phyloP scores from a whole-genome alignment of 2,797 vertebrate species.

The Melanotaenia boesemani region DNA sequence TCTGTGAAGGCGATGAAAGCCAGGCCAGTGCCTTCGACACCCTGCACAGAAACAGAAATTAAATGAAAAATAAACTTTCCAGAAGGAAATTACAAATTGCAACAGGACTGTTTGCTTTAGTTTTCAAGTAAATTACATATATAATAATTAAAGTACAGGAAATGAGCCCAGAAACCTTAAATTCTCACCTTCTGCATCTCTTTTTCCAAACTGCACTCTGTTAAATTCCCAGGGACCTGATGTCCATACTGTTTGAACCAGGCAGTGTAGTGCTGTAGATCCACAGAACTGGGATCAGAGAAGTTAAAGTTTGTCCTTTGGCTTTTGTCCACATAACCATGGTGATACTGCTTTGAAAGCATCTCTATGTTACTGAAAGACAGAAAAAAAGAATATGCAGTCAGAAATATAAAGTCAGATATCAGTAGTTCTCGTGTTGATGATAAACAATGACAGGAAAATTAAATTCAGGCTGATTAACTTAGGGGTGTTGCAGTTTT shows the following conservation, averaged over 20 bases:
- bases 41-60: conserved; percentile 64
- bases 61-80: no score
- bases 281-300: conserved; percentile 55
- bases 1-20: conserved; percentile 88
- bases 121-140: not conserved
- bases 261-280: conserved; percentile 59
- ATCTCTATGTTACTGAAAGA: conserved; percentile 67
- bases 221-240: conserved; percentile 56
- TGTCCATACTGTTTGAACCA: conserved; percentile 63
- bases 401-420: not conserved
- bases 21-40: conserved; percentile 84
- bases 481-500: not conserved
- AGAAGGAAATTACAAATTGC: not conserved
- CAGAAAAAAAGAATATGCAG: not conserved
- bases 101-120: conserved; percentile 7
- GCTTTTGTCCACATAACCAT: not conserved
- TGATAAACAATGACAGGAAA: not conserved
- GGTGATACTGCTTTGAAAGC: conserved; percentile 24
- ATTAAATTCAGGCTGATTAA: not conserved
- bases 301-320: conserved; percentile 48
- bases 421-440: not conserved
- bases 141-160: not conserved
- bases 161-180: not conserved
- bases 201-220: conserved; percentile 73
- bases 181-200: conserved; percentile 80